Evolutionary conservation across 2,888 invertebrate species (phyloP).

Genomic region (Acrobasis repandana): DNA sequence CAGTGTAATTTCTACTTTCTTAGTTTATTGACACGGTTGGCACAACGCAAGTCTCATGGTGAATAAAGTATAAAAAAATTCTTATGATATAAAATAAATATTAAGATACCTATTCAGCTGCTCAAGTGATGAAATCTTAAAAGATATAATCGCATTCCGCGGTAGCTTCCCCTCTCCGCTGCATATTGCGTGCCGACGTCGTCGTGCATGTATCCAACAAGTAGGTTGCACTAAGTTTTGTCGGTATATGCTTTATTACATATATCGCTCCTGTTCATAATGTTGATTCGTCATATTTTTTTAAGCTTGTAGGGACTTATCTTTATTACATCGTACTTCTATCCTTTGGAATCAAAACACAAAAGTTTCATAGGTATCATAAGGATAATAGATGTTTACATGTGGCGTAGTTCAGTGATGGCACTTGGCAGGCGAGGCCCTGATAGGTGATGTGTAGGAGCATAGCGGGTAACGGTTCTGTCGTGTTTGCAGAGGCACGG

Average conservation of each 20-base stretch:
- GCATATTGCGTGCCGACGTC: constrained; percentile 49
- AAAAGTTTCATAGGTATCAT: constrained; percentile 15
- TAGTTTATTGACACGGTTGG: neutral
- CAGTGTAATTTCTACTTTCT: too few species aligned
- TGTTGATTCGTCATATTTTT: neutral
- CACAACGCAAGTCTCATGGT: constrained; percentile 8
- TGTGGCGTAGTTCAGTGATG: constrained; percentile 28
- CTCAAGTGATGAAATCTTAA: constrained; percentile 60
- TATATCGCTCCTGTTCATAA: neutral
- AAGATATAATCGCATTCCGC: constrained; percentile 70
- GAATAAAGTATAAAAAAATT: constrained; percentile 23
- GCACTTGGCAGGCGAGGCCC: constrained; percentile 44
- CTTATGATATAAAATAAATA: constrained; percentile 35
- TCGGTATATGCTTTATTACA: constrained; percentile 23
- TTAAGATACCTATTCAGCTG: constrained; percentile 44
- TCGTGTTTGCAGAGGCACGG: constrained; percentile 73
- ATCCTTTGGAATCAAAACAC: neutral
- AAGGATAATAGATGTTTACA: constrained; percentile 24
- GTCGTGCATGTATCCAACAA: constrained; percentile 42
- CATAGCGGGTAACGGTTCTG: constrained; percentile 73
- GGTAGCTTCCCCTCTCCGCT: constrained; percentile 54
- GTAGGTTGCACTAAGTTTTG: constrained; percentile 45
- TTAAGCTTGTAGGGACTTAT: neutral
- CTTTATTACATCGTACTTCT: constrained; percentile 3
- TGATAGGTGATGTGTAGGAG: constrained; percentile 63